Conservation (phyloP, 30 jellyfish, hydroid and myxozoan species). For the Catostylus mosaicus region DNA sequence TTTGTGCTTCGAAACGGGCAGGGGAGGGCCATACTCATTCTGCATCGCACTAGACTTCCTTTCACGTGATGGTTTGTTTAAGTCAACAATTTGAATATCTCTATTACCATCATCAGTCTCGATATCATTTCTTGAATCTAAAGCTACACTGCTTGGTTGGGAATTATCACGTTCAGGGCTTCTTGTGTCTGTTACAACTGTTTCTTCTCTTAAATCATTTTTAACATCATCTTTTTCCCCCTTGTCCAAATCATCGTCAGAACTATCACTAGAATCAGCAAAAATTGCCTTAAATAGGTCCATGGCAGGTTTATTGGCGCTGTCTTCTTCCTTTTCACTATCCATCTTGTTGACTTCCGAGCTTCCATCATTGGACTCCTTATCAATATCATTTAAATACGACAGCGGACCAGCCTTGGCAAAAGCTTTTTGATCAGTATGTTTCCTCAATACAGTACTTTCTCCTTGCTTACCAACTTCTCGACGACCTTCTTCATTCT, state of each 20-base stretch:
- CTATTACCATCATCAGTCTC: not conserved
- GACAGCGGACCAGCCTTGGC: conserved; percentile 80
- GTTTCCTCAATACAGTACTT: not conserved
- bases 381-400: conserved; percentile 49
- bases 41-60: not conserved
- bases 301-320: conserved; percentile 60
- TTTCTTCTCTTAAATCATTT: not conserved
- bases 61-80: not conserved
- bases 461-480: not conserved
- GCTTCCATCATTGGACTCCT: not conserved
- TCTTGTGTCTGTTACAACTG: not conserved
- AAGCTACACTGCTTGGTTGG: not conserved
- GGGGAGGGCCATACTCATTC: not conserved
- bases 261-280: conserved; percentile 66
- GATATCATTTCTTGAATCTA: not conserved
- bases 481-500: not conserved
- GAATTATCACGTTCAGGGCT: not conserved
- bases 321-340: not conserved
- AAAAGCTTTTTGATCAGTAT: not conserved
- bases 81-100: not conserved
- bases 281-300: conserved; percentile 95
- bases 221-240: not conserved
- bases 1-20: too few relatives aligned
- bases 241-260: conserved; percentile 29
- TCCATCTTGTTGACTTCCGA: not conserved